Evolutionary conservation across 2,888 invertebrate genomes (phyloP).

Genomic region (Metacarcinus magister): DNA sequence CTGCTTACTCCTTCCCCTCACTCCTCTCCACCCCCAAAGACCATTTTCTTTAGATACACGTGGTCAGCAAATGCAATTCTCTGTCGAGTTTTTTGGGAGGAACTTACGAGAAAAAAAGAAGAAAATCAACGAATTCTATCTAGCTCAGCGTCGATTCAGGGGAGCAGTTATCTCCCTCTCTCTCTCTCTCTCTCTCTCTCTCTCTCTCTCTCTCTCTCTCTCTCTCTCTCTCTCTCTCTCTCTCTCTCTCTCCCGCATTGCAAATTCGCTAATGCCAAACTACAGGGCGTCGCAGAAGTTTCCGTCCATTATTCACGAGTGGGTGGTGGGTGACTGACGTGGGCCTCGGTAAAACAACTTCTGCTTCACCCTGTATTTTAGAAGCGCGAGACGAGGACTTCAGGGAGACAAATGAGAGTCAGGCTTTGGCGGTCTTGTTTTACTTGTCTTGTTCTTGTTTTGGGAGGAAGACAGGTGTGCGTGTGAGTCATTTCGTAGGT

Average conservation of each 20-base stretch:
- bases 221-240: slow-evolving; percentile 18
- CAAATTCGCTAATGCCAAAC: background rate
- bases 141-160: background rate
- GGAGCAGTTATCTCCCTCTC: background rate
- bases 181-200: slow-evolving; percentile 48
- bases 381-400: background rate
- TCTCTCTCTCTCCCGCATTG: background rate
- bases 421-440: background rate
- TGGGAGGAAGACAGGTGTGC: too few relatives aligned
- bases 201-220: background rate
- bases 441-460: background rate
- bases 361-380: background rate
- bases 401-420: background rate
- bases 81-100: background rate
- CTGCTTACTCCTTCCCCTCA: too few relatives aligned
- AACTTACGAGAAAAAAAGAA: background rate
- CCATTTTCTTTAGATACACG: background rate
- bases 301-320: background rate
- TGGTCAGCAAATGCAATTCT: slow-evolving; percentile 22
- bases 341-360: background rate
- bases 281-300: background rate
- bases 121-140: background rate
- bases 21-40: background rate
- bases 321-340: background rate
- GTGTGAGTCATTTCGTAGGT: too few relatives aligned